These are phyloP conservation scores for Cephalopholis sonnerati DNA, from an alignment of 2,113 vertebrate genomes.

Conservation along the genomic window DNA sequence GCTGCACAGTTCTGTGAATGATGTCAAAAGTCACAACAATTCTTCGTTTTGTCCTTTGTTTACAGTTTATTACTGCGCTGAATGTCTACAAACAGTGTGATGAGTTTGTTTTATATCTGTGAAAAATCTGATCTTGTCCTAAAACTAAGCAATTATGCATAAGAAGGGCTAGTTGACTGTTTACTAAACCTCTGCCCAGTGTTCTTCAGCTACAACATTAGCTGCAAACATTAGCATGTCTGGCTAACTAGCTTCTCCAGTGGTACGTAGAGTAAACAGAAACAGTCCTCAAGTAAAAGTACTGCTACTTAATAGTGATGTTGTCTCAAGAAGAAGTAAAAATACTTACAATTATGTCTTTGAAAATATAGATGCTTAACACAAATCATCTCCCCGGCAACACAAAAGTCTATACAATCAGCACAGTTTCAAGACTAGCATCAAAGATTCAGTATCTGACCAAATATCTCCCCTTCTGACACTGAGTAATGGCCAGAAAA, in stretches of 20 bases:
- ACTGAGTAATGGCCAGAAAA: no score
- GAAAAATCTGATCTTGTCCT: not conserved
- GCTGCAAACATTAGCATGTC: not conserved
- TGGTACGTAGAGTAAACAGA: not conserved
- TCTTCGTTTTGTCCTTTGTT: not conserved
- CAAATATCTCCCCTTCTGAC: no score
- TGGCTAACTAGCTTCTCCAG: not conserved
- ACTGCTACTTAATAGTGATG: no score
- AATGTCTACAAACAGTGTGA: not conserved
- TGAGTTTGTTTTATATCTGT: not conserved
- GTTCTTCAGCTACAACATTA: not conserved
- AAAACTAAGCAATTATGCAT: not conserved
- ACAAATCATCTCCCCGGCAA: no score
- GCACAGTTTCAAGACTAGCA: no score
- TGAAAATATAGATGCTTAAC: no score
- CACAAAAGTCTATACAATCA: no score
- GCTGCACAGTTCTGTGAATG: not conserved
- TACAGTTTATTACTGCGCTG: not conserved
- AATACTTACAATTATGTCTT: no score
- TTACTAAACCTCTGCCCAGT: not conserved
- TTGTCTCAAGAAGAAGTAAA: no score
- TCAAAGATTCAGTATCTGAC: no score
- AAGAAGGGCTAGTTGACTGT: not conserved
- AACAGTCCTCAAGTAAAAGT: no score
- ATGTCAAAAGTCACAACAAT: not conserved